A percentile compares a stretch with the other conserved stretches of the same genome.
These are phyloP conservation scores for Stenoptilia bipunctidactyla DNA, from an alignment of 2,888 invertebrate species.

Conservation along the genomic window DNA sequence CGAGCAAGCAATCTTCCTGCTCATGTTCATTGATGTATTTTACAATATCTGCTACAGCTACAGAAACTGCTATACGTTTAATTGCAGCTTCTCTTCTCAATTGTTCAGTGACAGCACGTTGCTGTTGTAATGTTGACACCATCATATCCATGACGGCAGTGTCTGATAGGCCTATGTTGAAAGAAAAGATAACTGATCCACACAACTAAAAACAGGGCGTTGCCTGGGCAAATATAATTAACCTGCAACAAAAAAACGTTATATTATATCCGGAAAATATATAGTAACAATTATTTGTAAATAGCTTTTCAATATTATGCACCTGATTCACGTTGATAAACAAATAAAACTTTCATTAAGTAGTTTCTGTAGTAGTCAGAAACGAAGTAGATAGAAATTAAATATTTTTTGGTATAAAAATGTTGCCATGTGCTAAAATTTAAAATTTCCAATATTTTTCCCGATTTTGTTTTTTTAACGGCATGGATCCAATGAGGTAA, in stretches of 20 bases:
- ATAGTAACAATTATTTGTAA: no score
- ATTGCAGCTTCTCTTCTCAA: constrained; percentile 91
- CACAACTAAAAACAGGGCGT: constrained; percentile 53
- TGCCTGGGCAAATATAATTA: constrained; percentile 33
- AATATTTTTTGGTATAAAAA: no score
- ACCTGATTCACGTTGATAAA: no score
- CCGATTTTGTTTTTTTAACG: no score
- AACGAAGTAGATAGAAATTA: no score
- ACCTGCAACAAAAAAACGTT: constrained; percentile 13
- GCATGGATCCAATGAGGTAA: no score
- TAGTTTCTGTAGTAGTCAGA: no score
- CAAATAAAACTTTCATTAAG: no score
- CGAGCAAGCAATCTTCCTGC: constrained; percentile 92
- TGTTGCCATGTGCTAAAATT: no score
- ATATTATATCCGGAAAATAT: no score
- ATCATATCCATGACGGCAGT: constrained; percentile 93
- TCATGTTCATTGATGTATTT: constrained; percentile 92
- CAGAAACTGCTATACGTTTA: constrained; percentile 87
- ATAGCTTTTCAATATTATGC: no score
- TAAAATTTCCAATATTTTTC: no score
- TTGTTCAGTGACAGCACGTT: constrained; percentile 93
- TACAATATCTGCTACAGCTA: constrained; percentile 93
- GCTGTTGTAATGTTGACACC: constrained; percentile 95
- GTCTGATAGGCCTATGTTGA: constrained; percentile 89
- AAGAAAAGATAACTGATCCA: constrained; percentile 44